Percentiles rank a stretch among this genome's conserved stretches.
Evolutionary conservation across 2,888 invertebrate genomes (phyloP).

Genomic region (Pyrrhia umbra): DNA sequence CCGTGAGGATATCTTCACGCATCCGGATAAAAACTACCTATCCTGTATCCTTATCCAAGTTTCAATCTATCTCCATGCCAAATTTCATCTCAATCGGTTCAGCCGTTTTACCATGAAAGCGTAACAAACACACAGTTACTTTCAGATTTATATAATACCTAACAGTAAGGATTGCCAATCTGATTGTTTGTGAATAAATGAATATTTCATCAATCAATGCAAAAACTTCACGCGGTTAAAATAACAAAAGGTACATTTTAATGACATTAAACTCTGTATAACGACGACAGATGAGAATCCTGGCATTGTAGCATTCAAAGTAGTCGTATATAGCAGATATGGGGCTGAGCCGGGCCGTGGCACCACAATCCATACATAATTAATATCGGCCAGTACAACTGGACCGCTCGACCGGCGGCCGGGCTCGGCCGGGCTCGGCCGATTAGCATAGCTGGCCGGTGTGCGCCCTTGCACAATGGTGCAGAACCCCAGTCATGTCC

Average conservation of each 20-base stretch:
- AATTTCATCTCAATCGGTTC: too few relatives aligned
- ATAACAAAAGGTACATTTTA: constrained; percentile 22
- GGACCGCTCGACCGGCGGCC: too few relatives aligned
- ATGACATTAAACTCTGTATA: constrained; percentile 34
- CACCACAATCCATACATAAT: constrained; percentile 72
- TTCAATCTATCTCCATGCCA: too few relatives aligned
- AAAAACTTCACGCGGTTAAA: constrained; percentile 5
- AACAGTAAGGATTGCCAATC: background rate
- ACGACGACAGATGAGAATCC: constrained; percentile 41
- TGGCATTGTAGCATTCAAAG: constrained; percentile 39
- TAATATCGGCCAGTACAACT: constrained; percentile 66
- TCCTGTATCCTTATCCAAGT: too few relatives aligned
- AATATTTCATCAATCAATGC: background rate
- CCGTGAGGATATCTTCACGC: too few relatives aligned
- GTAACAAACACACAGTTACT: too few relatives aligned
- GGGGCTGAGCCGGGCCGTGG: constrained; percentile 52
- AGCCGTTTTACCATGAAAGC: too few relatives aligned
- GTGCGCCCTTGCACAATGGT: constrained; percentile 53
- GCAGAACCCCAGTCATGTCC: constrained; percentile 50
- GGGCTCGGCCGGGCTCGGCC: constrained; percentile 48
- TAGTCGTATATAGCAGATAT: constrained; percentile 44
- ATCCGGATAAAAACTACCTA: too few relatives aligned
- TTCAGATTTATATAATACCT: too few relatives aligned
- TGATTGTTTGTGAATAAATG: background rate
- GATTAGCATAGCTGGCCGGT: constrained; percentile 66